Evolutionary conservation across 2,797 vertebrate genomes (phyloP).

Genomic region (Clarias fuscus): DNA sequence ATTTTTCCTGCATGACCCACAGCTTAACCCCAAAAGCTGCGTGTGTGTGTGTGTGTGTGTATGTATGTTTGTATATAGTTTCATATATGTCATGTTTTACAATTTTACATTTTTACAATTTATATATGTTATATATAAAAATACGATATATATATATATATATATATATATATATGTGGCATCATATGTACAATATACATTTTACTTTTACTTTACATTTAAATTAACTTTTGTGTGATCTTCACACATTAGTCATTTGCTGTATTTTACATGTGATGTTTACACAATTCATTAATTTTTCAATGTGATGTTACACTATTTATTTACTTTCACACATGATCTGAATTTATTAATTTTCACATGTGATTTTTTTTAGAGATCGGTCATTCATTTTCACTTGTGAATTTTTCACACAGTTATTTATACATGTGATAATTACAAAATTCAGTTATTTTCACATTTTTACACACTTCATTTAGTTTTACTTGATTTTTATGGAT

Average conservation of each 20-base stretch:
- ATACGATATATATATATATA: too few species aligned
- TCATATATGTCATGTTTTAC: too few species aligned
- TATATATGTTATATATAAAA: too few species aligned
- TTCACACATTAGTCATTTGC: too few species aligned
- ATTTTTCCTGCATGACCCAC: constrained; percentile 1
- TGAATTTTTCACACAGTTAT: background rate
- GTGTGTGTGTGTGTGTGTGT: too few species aligned
- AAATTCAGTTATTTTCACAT: background rate
- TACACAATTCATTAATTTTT: background rate
- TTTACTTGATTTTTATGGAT: too few species aligned
- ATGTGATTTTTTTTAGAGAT: background rate
- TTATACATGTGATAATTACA: background rate
- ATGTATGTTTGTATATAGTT: too few species aligned
- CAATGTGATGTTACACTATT: background rate
- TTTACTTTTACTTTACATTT: too few species aligned
- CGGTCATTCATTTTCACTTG: background rate
- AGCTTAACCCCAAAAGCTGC: background rate
- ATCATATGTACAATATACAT: too few species aligned
- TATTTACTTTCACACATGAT: background rate
- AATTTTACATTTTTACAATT: too few species aligned
- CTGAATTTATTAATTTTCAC: background rate
- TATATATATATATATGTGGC: too few species aligned
- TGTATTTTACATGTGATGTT: background rate
- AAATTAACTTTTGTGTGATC: too few species aligned
- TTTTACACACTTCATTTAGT: background rate